Conservation (phyloP, 2,113 vertebrate species). For the Megaleporinus macrocephalus region DNA sequence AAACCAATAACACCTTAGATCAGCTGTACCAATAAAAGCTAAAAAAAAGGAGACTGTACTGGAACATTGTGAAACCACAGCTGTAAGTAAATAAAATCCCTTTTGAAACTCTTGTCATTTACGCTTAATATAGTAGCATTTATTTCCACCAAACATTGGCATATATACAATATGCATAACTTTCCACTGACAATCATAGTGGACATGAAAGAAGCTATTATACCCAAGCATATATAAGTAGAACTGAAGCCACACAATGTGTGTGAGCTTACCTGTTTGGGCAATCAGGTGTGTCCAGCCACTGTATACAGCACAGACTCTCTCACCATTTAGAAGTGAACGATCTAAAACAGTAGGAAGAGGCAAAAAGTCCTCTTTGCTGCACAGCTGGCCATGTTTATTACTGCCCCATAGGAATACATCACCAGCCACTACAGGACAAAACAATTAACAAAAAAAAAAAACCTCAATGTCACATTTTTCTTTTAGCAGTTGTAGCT, state of each 20-base stretch:
- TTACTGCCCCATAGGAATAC: conserved; percentile 93
- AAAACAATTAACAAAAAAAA: not conserved
- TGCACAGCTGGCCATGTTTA: conserved; percentile 84
- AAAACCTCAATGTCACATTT: not conserved
- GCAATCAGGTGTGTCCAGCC: conserved; percentile 92
- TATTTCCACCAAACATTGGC: too few relatives aligned
- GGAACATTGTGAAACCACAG: too few relatives aligned
- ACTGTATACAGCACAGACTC: conserved; percentile 80
- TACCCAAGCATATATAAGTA: not conserved
- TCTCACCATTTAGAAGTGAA: conserved; percentile 78
- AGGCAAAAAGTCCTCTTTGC: conserved; percentile 75
- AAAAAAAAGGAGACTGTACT: too few relatives aligned
- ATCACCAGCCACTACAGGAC: conserved; percentile 68
- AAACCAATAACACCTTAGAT: too few relatives aligned
- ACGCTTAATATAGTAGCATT: too few relatives aligned
- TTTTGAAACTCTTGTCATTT: too few relatives aligned
- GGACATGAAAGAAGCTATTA: too few relatives aligned
- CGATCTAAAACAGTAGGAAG: conserved; percentile 77
- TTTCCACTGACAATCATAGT: too few relatives aligned
- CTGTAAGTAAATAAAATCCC: too few relatives aligned
- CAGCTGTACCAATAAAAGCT: too few relatives aligned
- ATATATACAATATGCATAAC: too few relatives aligned
- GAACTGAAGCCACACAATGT: not conserved
- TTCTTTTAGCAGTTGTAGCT: not conserved
- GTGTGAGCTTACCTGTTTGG: conserved; percentile 81